phyloP scores from a whole-genome alignment of 2,113 vertebrate species.

The Oophaga pumilio region DNA sequence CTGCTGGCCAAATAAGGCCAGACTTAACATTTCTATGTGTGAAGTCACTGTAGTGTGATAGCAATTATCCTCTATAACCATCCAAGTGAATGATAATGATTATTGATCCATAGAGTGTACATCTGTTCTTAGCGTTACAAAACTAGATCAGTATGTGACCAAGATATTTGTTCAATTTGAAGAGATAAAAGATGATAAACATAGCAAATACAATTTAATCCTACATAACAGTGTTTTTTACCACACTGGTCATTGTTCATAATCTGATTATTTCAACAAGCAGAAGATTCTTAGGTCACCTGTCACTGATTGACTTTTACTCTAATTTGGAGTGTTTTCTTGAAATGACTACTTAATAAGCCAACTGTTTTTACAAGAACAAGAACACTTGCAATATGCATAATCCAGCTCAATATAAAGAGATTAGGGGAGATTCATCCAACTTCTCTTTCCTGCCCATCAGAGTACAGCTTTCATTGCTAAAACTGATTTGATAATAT shows the following conservation, averaged over 20 bases:
- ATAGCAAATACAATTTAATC: constrained; percentile 11
- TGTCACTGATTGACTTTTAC: background rate
- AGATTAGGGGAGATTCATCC: background rate
- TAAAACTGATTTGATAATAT: background rate
- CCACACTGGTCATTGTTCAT: background rate
- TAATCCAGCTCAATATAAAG: background rate
- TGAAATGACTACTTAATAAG: background rate
- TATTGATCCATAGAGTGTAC: constrained; percentile 49
- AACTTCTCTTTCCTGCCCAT: too few relatives aligned
- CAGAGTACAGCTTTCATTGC: background rate
- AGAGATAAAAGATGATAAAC: constrained; percentile 5
- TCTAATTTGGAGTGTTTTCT: background rate
- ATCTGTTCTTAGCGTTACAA: constrained; percentile 29
- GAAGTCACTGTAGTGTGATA: constrained; percentile 38
- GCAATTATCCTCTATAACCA: constrained; percentile 28
- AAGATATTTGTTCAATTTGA: background rate
- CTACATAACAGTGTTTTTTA: background rate
- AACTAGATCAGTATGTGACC: background rate
- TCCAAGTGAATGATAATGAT: constrained; percentile 48
- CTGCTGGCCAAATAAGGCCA: background rate
- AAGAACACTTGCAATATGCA: background rate
- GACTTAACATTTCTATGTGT: constrained; percentile 1
- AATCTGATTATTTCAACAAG: background rate
- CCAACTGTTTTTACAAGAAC: too few relatives aligned
- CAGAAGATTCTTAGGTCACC: background rate